Evolutionary conservation across 2,113 vertebrate species (phyloP), one percentile per base, ranked within the genome.

Genomic region (Xyrauchen texanus): DNA sequence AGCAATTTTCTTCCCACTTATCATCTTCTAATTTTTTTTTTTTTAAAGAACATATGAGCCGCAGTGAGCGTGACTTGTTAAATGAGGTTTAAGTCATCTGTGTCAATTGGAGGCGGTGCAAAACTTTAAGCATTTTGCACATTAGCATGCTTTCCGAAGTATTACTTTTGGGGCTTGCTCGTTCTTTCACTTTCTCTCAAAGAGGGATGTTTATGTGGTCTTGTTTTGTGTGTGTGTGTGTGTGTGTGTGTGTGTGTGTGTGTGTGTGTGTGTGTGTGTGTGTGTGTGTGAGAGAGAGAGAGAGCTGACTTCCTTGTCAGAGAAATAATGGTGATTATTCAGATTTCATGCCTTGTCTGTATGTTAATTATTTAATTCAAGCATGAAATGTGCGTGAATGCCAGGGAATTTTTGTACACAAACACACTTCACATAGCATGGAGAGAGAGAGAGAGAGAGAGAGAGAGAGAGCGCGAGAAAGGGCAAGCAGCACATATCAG

Each of bases 281-380:
- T 1, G 21, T 1, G 21, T 1, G 21, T 1, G 55, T 7, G 21
- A 61, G 66, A 74, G 77, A 55, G 69, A 67, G 53, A 88, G 81
- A 86, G 82, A 85, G 84, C 81, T 85, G 69, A 80, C 65, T 87
- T 69, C 78, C 86, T 82, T 83, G 86, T 86, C 74, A 76, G 81
- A 87, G 85, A 87, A 90, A 89, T 87, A 83, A 88, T 68, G 87
- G 86, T 88, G 89, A 93, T 93, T 91, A 92, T 92, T 92, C 88
- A 85, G 88, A 93, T 93, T 93, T 93, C 92, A 92, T 89, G 92
- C 91, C 90, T 90, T 90, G 91, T 92, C 89, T 93, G 86, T 86
- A 86, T 92, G 90, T 90, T 93, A 92, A 93, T 93, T 91, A 91
- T 92, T 93, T 91, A 92, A 89, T 88, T 81, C 88, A 87, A 86